These are phyloP conservation scores for Metallyticus violacea DNA, from an alignment of 2,888 invertebrate genomes.

Conservation along the genomic window DNA sequence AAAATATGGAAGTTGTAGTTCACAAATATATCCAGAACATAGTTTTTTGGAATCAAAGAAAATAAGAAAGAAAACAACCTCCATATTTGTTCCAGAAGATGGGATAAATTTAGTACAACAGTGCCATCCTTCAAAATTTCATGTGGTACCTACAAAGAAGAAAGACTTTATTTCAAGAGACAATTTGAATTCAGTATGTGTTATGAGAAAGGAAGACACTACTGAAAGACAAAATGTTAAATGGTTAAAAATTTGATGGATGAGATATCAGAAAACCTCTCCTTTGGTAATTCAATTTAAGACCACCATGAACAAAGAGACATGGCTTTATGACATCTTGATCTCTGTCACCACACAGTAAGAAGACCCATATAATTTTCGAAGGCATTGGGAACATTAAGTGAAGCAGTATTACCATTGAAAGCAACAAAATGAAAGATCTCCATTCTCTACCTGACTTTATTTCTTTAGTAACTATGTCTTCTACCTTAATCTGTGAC, in stretches of 20 bases:
- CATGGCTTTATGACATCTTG: background rate
- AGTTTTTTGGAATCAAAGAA: background rate
- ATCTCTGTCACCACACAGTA: too few relatives aligned
- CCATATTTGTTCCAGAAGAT: background rate
- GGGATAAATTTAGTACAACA: background rate
- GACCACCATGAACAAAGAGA: too few relatives aligned
- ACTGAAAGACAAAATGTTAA: background rate
- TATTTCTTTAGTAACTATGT: too few relatives aligned
- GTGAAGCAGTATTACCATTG: too few relatives aligned
- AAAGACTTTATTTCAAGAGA: background rate
- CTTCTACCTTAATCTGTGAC: too few relatives aligned
- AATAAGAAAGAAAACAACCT: background rate
- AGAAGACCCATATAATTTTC: too few relatives aligned
- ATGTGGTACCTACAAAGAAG: background rate
- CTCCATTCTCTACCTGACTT: too few relatives aligned
- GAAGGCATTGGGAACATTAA: too few relatives aligned
- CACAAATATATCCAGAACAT: background rate
- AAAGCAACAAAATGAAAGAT: too few relatives aligned
- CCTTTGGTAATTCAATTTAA: background rate
- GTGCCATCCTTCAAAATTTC: background rate
- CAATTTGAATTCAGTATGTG: background rate
- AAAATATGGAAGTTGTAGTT: background rate
- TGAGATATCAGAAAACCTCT: background rate
- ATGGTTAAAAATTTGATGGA: background rate
- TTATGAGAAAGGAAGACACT: background rate